Evolutionary conservation across 2,888 invertebrate species (phyloP).

Genomic region (Acleris holmiana): DNA sequence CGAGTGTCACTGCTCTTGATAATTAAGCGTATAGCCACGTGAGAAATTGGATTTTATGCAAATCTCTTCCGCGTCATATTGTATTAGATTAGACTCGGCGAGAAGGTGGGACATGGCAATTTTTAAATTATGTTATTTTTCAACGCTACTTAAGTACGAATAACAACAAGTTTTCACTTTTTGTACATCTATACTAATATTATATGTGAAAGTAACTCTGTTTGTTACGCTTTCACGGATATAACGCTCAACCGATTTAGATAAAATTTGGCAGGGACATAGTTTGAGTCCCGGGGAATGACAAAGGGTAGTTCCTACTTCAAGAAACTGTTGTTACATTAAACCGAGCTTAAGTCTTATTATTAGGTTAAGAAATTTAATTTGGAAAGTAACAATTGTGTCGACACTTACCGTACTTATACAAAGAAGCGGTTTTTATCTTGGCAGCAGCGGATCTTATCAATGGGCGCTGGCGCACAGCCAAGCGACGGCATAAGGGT

Average conservation of each 20-base stretch:
- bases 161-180: not conserved
- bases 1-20: conserved; percentile 64
- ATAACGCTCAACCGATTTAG: no score
- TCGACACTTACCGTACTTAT: conserved; percentile 52
- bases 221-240: no score
- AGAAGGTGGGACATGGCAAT: not conserved
- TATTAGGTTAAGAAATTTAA: not conserved
- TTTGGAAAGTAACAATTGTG: conserved; percentile 48
- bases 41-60: conserved; percentile 35
- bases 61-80: conserved; percentile 26
- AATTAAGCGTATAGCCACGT: conserved; percentile 51
- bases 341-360: no score
- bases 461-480: conserved; percentile 62
- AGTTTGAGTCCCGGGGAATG: no score
- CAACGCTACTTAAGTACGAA: not conserved
- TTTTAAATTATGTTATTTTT: not conserved
- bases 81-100: conserved; percentile 23
- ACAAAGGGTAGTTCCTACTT: no score
- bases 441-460: conserved; percentile 64
- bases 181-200: not conserved
- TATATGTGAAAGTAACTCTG: no score
- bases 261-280: no score
- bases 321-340: no score
- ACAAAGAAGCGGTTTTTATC: conserved; percentile 62
- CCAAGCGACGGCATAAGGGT: conserved; percentile 55